Conservation (phyloP, 2,113 vertebrate species). For the Peromyscus leucopus region DNA sequence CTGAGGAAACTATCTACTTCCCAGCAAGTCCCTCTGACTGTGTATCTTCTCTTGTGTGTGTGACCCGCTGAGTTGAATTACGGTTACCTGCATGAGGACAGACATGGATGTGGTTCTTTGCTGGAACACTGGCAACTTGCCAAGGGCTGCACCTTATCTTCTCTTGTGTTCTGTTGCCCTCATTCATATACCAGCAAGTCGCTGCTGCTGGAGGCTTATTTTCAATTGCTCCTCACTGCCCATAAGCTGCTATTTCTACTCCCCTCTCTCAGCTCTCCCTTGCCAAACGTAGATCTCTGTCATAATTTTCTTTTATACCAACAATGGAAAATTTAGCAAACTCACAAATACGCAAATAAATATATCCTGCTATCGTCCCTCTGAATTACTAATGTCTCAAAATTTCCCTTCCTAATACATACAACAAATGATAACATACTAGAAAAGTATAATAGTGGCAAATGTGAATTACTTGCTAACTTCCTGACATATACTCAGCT, state of each 20-base stretch:
- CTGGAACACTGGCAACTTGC: neutral
- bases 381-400: neutral
- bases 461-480: conserved; percentile 3
- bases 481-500: neutral
- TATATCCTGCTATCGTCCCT: neutral
- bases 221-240: neutral
- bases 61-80: neutral
- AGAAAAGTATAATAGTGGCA: neutral
- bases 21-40: neutral
- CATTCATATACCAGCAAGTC: neutral
- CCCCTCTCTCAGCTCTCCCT: neutral
- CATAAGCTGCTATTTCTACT: neutral
- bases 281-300: neutral
- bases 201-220: neutral
- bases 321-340: neutral
- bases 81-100: neutral
- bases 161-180: neutral
- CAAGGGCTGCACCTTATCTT: neutral
- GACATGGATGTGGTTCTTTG: neutral
- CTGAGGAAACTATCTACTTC: neutral
- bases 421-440: neutral
- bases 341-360: neutral
- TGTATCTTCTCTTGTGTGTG: neutral
- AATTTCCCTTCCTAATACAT: neutral
- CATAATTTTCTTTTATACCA: neutral